Evolutionary conservation across 2,113 vertebrate genomes (phyloP), one percentile per base, ranked within the genome.

Genomic region (Aramus guarauna): DNA sequence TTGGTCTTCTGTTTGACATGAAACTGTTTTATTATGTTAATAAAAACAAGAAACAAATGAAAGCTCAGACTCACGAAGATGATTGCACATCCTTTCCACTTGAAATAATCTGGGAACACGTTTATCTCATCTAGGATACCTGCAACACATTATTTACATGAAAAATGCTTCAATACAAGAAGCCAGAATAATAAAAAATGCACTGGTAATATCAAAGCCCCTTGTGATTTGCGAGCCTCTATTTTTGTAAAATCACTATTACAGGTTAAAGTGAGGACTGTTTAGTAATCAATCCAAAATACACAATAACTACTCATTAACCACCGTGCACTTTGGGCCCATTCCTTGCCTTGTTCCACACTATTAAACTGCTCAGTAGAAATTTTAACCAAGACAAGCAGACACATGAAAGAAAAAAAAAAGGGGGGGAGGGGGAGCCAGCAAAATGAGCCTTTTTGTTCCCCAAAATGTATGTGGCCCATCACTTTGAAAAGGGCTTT

Each of bases 391-490:
- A 9, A 37, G 37, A 27, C 17, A n/a, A 66, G 39, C 9, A 10
- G 27, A 21, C 3, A 9, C 2, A 8, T 2, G 23, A 75, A 63
- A 71, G 21, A 1, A 14, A 15, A 27, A 53, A 24, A 9, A 2
- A 50, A 29, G 13, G 24, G 8, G 50, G 23, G 52, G 52, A 4
- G 0, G 0, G 21, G 27, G 9, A 73, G 11, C 11, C 45, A 48
- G 69, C 23, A 75, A 64, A 82, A 52, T 1, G 16, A 62, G 21
- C 34, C 26, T 30, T 34, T 67, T 29, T 59, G 29, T 20, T 52
- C 58, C 67, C 12, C 6, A 0, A 41, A 37, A 73, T 30, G 67
- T 63, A 30, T 21, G 18, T 1, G 17, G 37, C 53, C 11, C 22
- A 5, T 20, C 2, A 18, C 34, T 71, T 63, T 55, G 37, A 9